Evolutionary conservation across 2,888 invertebrate genomes (phyloP), one percentile per base, ranked within the genome.

Genomic region (Hypolimnas misippus): DNA sequence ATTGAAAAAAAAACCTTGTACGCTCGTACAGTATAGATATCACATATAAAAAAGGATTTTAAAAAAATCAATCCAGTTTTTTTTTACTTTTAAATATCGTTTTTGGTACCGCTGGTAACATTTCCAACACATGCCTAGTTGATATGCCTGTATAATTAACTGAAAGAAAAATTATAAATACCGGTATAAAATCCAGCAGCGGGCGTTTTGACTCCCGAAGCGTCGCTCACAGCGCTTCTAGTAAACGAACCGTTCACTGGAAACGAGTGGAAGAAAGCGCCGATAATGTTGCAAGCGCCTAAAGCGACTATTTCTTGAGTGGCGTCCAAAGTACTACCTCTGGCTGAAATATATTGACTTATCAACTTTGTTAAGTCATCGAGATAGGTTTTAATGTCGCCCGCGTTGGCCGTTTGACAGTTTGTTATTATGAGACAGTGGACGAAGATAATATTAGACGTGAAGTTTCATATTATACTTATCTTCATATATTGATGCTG

Each of bases 271-370:
- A 96, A 94, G 81, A 96, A 96, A 44, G 95, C 94, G 62, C 96
- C 95, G 40, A 94, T 82, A 19, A 96, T 80, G 84, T 96, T 97
- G 77, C 96, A 95, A 10, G 94, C 78, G n/a, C 95, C 95, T 51
- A 97, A 86, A 0, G 96, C 96, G 52, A 96, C 84, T 85, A 97
- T 94, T 89, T 97, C 97, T 86, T 97, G 97, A 42, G 95, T 96
- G 7, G 96, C 95, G 75, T 96, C 95, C 76, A 97, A 87, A 25
- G 93, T 92, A 77, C 93, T 93, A n/a, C 95, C 95, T 74, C 92
- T 92, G n/a, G 94, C 95, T 95, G 84, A 67, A 81, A 87, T 63
- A 44, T 53, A 49, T 49, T 29, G 49, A 49, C 21, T 14, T 35
- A 73, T 73, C 55, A 78, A 76, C 73, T 76, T 76, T 74, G 73